Evolutionary conservation across 2,888 invertebrate species (phyloP).

Genomic region (Xylota sylvarum): DNA sequence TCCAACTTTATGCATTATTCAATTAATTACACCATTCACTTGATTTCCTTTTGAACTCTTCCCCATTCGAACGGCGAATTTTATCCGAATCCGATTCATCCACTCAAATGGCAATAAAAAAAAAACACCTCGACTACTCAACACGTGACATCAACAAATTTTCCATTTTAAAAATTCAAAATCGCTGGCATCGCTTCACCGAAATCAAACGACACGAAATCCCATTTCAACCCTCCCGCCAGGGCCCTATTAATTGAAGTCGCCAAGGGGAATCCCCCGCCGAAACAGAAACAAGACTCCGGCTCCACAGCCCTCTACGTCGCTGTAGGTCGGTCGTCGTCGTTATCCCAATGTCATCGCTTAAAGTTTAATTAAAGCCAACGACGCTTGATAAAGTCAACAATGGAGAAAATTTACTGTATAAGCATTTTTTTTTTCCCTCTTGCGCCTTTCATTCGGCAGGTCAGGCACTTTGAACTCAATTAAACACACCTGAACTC

Average conservation of each 20-base stretch:
- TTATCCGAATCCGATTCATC: conserved; percentile 12
- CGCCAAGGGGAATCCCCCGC: background rate
- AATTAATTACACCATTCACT: conserved; percentile 40
- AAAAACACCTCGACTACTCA: background rate
- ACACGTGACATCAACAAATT: conserved; percentile 48
- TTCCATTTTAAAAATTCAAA: conserved; percentile 56
- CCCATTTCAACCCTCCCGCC: background rate
- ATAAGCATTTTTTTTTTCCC: conserved; percentile 52
- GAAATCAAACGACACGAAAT: conserved; percentile 37
- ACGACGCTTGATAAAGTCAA: conserved; percentile 76
- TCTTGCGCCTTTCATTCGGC: conserved; percentile 58
- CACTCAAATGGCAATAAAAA: conserved; percentile 29
- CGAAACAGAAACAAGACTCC: background rate
- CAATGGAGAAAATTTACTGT: conserved; percentile 73
- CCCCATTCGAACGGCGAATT: background rate
- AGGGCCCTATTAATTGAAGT: conserved; percentile 28
- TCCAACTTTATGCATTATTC: conserved; percentile 21
- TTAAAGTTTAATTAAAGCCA: conserved; percentile 76
- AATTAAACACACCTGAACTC: conserved; percentile 77
- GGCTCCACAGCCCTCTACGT: background rate
- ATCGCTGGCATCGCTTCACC: conserved; percentile 27
- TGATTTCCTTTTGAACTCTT: background rate
- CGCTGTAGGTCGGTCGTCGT: background rate
- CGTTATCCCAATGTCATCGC: conserved; percentile 73
- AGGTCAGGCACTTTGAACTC: conserved; percentile 76